A percentile compares a stretch with the other conserved stretches of the same genome.
phyloP scores from a whole-genome alignment of 2,797 vertebrate species.

The Scolopax rusticola region DNA sequence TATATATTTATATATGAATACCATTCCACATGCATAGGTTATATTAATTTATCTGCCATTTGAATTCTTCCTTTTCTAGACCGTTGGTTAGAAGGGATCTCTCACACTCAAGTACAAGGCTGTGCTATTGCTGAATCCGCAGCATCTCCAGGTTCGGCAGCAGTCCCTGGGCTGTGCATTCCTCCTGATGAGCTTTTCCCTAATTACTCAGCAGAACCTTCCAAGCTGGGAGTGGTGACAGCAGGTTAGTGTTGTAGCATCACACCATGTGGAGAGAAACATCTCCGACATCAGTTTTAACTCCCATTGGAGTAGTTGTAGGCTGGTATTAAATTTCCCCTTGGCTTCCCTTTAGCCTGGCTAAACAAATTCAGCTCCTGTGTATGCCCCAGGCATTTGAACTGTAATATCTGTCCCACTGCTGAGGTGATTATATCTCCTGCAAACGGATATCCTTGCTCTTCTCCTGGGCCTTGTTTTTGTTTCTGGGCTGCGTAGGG shows the following conservation, averaged over 20 bases:
- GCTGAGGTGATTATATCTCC: background rate
- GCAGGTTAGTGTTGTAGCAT: background rate
- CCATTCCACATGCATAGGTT: accelerated
- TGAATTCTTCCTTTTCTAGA: background rate
- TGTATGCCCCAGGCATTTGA: background rate
- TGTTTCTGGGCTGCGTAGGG: background rate
- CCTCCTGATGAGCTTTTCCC: background rate
- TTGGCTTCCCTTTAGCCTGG: background rate
- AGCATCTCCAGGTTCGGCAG: background rate
- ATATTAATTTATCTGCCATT: background rate
- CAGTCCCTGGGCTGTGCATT: background rate
- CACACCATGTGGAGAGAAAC: background rate
- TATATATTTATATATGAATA: background rate
- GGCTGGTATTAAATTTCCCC: background rate
- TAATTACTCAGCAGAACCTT: background rate
- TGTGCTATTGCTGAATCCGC: background rate
- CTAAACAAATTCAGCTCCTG: background rate
- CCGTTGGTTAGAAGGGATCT: background rate
- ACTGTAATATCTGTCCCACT: background rate
- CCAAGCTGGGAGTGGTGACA: background rate
- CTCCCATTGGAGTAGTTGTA: background rate
- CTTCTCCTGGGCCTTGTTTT: background rate
- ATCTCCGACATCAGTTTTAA: background rate
- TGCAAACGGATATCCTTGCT: background rate
- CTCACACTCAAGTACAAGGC: background rate